A percentile compares a stretch with the other conserved stretches of the same genome.
Conservation (phyloP, 2,113 vertebrate species). For the Tenrec ecaudatus region DNA sequence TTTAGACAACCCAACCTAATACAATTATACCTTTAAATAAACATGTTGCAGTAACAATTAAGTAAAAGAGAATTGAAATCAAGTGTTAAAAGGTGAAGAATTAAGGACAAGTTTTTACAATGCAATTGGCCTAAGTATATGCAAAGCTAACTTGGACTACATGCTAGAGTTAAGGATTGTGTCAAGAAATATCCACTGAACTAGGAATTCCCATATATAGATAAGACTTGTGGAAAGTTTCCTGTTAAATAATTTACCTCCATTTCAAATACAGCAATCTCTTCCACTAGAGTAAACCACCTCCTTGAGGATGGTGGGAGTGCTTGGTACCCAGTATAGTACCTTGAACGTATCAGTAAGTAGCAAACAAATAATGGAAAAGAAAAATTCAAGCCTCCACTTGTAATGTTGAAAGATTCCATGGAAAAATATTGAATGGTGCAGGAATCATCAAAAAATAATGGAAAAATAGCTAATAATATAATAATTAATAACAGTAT, state of each 20-base stretch:
- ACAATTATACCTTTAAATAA: background rate
- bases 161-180: slow-evolving; percentile 4
- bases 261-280: background rate
- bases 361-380: too few relatives aligned
- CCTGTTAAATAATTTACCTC: background rate
- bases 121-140: background rate
- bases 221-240: background rate
- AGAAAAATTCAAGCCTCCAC: too few relatives aligned
- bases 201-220: background rate
- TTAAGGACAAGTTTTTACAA: background rate
- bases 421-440: too few relatives aligned
- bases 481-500: too few relatives aligned
- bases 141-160: background rate
- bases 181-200: background rate
- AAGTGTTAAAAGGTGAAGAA: background rate
- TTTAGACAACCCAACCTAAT: too few relatives aligned
- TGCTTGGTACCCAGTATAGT: too few relatives aligned
- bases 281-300: too few relatives aligned
- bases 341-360: too few relatives aligned
- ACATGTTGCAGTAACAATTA: slow-evolving; percentile 20
- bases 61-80: background rate
- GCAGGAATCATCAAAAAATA: too few relatives aligned
- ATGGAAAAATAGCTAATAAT: too few relatives aligned
- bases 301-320: too few relatives aligned
- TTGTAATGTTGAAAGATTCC: too few relatives aligned